A percentile compares a stretch with the other conserved stretches of the same genome.
Conservation (phyloP, 2,113 vertebrate genomes). For the Bagarius yarrelli region DNA sequence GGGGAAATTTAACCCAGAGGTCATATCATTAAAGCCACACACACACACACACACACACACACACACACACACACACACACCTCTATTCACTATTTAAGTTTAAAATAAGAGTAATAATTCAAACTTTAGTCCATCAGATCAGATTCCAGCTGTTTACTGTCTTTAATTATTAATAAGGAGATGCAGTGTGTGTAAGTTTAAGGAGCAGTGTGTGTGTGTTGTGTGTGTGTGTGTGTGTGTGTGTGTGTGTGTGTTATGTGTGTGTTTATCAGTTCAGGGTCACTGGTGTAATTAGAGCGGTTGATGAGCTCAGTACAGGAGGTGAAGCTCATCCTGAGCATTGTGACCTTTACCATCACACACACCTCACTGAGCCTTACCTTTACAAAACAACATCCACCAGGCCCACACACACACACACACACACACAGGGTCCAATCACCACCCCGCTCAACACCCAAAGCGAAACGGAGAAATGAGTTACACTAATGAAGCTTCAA, state of each 20-base stretch:
- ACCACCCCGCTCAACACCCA: background rate
- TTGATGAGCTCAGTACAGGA: constrained; percentile 27
- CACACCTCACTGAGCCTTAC: constrained; percentile 61
- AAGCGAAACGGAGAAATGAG: background rate
- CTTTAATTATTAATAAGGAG: too few relatives aligned
- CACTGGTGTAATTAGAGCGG: constrained; percentile 45
- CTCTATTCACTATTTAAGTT: too few relatives aligned
- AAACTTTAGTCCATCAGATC: too few relatives aligned
- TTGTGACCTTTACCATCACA: constrained; percentile 65
- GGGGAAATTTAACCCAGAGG: background rate
- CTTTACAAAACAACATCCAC: constrained; percentile 65
- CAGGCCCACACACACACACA: constrained; percentile 33
- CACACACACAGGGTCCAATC: constrained; percentile 28
- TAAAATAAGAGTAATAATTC: too few relatives aligned
- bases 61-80: background rate
- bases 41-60: background rate
- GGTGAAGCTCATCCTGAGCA: constrained; percentile 45
- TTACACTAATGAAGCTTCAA: background rate
- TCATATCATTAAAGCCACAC: background rate
- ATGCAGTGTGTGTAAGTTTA: too few relatives aligned
- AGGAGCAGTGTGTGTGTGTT: too few relatives aligned
- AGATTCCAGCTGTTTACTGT: too few relatives aligned
- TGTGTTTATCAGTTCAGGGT: constrained; percentile 44
- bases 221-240: too few relatives aligned
- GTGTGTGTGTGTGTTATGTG: too few relatives aligned